Evolutionary conservation across 2,113 vertebrate genomes (phyloP), one percentile per base, ranked within the genome.

Genomic region (Melanerpes aurifrons): DNA sequence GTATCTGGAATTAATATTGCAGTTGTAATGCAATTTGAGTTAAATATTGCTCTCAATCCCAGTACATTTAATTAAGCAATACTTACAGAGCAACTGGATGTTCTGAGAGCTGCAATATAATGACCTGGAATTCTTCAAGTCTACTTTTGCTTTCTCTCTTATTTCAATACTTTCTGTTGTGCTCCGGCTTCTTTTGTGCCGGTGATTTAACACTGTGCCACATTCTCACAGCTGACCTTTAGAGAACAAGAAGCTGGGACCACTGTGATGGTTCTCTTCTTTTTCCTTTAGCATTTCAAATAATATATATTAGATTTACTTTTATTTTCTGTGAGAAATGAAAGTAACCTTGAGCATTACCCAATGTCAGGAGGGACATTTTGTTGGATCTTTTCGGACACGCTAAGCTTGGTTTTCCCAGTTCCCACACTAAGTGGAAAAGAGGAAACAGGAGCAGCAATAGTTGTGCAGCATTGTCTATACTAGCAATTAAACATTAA

Each of bases 21-120:
- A 87, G 22, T 71, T 88, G n/a, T 82, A 86, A 78, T 79, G 76
- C 35, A 81, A 47, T 13, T 66, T 59, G 31, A 90, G 82, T 79
- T 86, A 86, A 92, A 66, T 74, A 78, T 62, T 88, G 66, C 96
- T 94, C 90, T 83, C 90, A 68, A 62, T 91, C 79, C 54, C 29
- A 67, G 69, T 58, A 64, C 62, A 62, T 82, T 90, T 79, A 91
- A 95, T 95, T 86, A 92, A 91, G 63, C 35, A 82, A 37, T 78
- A 81, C 84, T 96, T 88, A 94, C 73, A 94, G 62, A 94, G 76
- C 66, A 72, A 66, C 22, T 62, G 67, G 50, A 81, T 78, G 50
- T 74, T 86, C 87, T 50, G 48, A 68, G 68, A 83, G 77, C 37
- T 77, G 57, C 57, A 68, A 9, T 48, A 20, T 2, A 48, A 48